phyloP scores from a whole-genome alignment of 1,140 invertebrate species.

The Trinorchestia longiramus region DNA sequence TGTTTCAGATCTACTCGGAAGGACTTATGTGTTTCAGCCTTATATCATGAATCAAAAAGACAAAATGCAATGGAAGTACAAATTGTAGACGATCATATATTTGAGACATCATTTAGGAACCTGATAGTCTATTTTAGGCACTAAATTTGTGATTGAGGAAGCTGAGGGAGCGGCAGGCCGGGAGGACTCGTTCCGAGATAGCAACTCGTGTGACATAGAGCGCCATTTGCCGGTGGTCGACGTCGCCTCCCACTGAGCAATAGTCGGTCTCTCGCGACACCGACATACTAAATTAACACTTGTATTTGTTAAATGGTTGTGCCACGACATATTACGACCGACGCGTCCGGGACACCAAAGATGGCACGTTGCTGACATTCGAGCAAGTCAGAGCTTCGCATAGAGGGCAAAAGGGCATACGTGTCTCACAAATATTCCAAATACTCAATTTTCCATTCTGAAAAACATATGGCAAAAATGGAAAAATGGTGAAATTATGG shows the following conservation, averaged over 20 bases:
- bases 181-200: neutral
- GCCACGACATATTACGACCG: neutral
- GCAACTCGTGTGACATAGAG: neutral
- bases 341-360: neutral
- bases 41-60: neutral
- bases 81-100: neutral
- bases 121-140: neutral
- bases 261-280: neutral
- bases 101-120: neutral
- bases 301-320: slow-evolving; percentile 32
- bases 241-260: neutral
- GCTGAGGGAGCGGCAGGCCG: neutral
- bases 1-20: neutral
- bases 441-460: neutral
- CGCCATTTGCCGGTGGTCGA: slow-evolving; percentile 13
- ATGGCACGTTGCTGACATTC: neutral
- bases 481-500: neutral
- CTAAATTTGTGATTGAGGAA: neutral
- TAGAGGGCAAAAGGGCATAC: neutral
- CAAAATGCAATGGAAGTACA: neutral
- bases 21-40: neutral
- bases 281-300: slow-evolving; percentile 32
- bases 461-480: neutral
- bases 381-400: neutral
- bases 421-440: neutral